Conservation (phyloP, 2,797 vertebrate species). For the Arrhamphus sclerolepis region DNA sequence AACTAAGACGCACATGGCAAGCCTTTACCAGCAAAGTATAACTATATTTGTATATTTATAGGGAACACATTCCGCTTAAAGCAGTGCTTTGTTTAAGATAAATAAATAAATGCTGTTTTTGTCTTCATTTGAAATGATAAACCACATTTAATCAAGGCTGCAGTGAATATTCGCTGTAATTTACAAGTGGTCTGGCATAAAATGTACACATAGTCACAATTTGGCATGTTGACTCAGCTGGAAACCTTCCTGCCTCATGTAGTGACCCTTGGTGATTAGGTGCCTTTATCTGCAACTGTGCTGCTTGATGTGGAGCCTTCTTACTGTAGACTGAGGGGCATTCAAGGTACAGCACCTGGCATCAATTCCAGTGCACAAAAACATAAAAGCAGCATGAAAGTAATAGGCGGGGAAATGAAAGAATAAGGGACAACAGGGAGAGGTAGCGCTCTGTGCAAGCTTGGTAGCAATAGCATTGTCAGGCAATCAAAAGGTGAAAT, state of each 20-base stretch:
- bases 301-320: conserved; percentile 75
- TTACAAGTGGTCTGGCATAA: conserved; percentile 10
- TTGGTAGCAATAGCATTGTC: conserved; percentile 47
- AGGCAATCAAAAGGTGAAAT: conserved; percentile 66
- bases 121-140: too few relatives aligned
- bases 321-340: conserved; percentile 59
- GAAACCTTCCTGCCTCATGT: conserved; percentile 62
- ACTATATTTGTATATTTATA: too few relatives aligned
- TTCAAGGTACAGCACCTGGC: conserved; percentile 78
- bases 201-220: conserved; percentile 34
- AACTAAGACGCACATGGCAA: too few relatives aligned
- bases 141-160: too few relatives aligned
- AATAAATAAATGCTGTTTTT: too few relatives aligned
- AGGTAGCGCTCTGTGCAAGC: conserved; percentile 49
- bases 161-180: too few relatives aligned
- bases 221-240: conserved; percentile 80
- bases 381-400: conserved; percentile 67
- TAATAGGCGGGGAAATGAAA: conserved; percentile 49
- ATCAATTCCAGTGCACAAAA: conserved; percentile 70
- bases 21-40: too few relatives aligned
- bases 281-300: conserved; percentile 60
- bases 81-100: too few relatives aligned
- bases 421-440: conserved; percentile 38
- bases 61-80: too few relatives aligned
- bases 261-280: conserved; percentile 64